Percentiles rank a stretch among this genome's conserved stretches.
phyloP scores from a whole-genome alignment of 2,888 invertebrate species.

The Octodonta nipae region DNA sequence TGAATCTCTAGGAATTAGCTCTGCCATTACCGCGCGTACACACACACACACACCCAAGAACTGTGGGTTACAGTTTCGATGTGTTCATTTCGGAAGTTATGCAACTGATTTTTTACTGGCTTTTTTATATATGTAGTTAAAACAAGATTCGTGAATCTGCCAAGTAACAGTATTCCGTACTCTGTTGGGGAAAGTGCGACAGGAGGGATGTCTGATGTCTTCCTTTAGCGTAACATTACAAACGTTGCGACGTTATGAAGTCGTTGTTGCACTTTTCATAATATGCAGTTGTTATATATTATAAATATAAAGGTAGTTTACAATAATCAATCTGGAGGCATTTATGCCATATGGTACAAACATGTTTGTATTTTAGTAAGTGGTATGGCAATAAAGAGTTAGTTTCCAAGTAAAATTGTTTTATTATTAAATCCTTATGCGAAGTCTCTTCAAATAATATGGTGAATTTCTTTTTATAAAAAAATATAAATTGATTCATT shows the following conservation, averaged over 20 bases:
- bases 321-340: too few relatives aligned
- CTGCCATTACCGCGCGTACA: slow-evolving; percentile 35
- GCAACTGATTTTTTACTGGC: slow-evolving; percentile 28
- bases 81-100: slow-evolving; percentile 31
- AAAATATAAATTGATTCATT: too few relatives aligned
- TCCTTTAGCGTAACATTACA: too few relatives aligned
- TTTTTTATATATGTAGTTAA: too few relatives aligned
- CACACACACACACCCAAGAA: too few relatives aligned
- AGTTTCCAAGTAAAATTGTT: slow-evolving; percentile 32
- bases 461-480: too few relatives aligned
- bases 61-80: slow-evolving; percentile 22
- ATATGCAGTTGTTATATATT: slow-evolving; percentile 32
- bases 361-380: slow-evolving; percentile 25
- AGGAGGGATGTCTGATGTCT: background rate
- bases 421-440: too few relatives aligned
- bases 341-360: slow-evolving; percentile 32
- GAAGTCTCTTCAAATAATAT: too few relatives aligned
- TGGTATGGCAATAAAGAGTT: slow-evolving; percentile 39
- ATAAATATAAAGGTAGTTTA: slow-evolving; percentile 39
- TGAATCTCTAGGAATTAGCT: slow-evolving; percentile 30
- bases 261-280: slow-evolving; percentile 22
- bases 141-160: too few relatives aligned
- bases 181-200: too few relatives aligned
- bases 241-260: slow-evolving; percentile 15
- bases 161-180: slow-evolving; percentile 24